These are phyloP conservation scores for Hydrophis major DNA, from an alignment of 2,797 vertebrate genomes.

Conservation along the genomic window DNA sequence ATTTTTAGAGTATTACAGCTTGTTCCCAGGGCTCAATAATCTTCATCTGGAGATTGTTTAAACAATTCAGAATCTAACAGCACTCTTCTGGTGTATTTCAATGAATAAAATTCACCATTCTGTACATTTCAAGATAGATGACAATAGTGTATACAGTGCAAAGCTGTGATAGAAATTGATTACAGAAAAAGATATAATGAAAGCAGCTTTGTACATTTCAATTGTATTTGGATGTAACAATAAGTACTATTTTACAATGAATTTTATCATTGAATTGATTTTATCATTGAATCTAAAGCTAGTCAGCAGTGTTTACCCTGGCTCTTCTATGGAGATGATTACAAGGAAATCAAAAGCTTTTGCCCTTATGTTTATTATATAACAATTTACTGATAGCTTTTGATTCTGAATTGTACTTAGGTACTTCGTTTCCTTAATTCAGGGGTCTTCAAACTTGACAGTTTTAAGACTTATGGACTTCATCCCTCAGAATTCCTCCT, in stretches of 20 bases:
- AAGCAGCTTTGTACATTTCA: background rate
- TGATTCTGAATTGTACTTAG: background rate
- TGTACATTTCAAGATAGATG: background rate
- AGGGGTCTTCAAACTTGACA: no score
- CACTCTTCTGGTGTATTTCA: background rate
- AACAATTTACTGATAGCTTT: background rate
- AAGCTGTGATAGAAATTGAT: background rate
- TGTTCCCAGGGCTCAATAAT: background rate
- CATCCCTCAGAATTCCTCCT: no score
- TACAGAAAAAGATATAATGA: background rate
- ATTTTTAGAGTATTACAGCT: background rate
- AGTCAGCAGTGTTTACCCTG: background rate
- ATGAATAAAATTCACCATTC: background rate
- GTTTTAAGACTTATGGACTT: no score
- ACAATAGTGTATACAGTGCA: background rate
- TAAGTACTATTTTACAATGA: background rate
- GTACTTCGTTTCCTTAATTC: background rate
- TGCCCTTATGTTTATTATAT: background rate
- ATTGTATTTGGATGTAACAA: background rate
- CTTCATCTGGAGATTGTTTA: background rate
- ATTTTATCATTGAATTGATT: no score
- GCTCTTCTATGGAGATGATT: background rate
- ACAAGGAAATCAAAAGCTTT: background rate
- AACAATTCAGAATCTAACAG: background rate
- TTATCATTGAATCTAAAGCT: background rate